Conservation (phyloP, 2,888 invertebrate species). For the Meloe dianella region DNA sequence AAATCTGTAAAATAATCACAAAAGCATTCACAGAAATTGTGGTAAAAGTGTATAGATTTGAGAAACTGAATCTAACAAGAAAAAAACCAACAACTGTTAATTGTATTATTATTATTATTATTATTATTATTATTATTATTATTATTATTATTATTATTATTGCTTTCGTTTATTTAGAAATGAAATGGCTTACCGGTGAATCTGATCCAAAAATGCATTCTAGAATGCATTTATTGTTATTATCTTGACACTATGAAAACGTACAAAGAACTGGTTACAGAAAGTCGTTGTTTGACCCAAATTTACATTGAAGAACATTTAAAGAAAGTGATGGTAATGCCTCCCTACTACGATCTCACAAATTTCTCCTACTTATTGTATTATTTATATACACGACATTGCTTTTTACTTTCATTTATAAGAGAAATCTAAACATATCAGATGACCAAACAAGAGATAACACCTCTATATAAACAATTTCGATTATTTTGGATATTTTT, state of each 20-base stretch:
- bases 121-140: background rate
- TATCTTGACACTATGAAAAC: slow-evolving; percentile 39
- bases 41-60: too few species aligned
- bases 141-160: slow-evolving; percentile 8
- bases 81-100: too few species aligned
- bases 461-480: background rate
- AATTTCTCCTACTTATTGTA: slow-evolving; percentile 55
- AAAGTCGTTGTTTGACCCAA: slow-evolving; percentile 57
- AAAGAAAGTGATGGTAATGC: slow-evolving; percentile 58
- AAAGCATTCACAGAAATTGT: background rate
- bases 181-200: slow-evolving; percentile 42
- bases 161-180: slow-evolving; percentile 7
- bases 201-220: slow-evolving; percentile 48
- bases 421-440: slow-evolving; percentile 7
- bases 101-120: too few species aligned
- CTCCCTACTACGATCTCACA: slow-evolving; percentile 53
- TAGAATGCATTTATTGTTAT: slow-evolving; percentile 42
- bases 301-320: slow-evolving; percentile 53
- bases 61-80: too few species aligned
- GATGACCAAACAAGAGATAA: background rate
- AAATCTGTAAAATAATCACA: too few species aligned
- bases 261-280: slow-evolving; percentile 48
- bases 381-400: slow-evolving; percentile 35
- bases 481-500: too few species aligned
- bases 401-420: slow-evolving; percentile 57